Conservation (phyloP, 92 coral and sea anemone species). For the Paragorgia papillata region DNA sequence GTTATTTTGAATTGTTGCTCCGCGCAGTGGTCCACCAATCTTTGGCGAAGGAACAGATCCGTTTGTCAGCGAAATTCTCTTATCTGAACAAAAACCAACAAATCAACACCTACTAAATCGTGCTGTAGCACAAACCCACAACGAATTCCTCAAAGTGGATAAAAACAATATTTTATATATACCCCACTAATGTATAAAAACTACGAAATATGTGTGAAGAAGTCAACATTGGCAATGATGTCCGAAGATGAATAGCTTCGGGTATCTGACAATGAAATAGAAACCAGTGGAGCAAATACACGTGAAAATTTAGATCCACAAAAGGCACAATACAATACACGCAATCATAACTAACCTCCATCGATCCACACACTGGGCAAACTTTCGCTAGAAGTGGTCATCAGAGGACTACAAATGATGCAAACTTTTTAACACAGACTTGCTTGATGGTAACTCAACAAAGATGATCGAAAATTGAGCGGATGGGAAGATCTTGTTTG, state of each 20-base stretch:
- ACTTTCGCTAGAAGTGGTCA: constrained; percentile 46
- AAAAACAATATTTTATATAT: background rate
- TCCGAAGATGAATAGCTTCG: constrained; percentile 5
- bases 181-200: background rate
- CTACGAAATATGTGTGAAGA: background rate
- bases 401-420: constrained; percentile 45
- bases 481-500: constrained; percentile 35
- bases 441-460: background rate
- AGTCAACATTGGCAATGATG: background rate
- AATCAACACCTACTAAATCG: background rate
- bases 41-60: constrained; percentile 30
- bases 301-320: constrained; percentile 25
- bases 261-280: constrained; percentile 23
- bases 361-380: constrained; percentile 24
- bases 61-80: constrained; percentile 27
- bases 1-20: constrained; percentile 16
- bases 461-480: constrained; percentile 1
- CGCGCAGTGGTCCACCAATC: constrained; percentile 27
- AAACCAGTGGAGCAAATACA: constrained; percentile 38
- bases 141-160: background rate
- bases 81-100: constrained; percentile 24
- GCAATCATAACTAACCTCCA: constrained; percentile 38
- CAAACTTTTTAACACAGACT: constrained; percentile 16
- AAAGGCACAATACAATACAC: constrained; percentile 27
- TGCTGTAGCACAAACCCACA: background rate